These are phyloP conservation scores for Nematostella vectensis DNA, from an alignment of 92 coral and sea anemone genomes.

Conservation along the genomic window DNA sequence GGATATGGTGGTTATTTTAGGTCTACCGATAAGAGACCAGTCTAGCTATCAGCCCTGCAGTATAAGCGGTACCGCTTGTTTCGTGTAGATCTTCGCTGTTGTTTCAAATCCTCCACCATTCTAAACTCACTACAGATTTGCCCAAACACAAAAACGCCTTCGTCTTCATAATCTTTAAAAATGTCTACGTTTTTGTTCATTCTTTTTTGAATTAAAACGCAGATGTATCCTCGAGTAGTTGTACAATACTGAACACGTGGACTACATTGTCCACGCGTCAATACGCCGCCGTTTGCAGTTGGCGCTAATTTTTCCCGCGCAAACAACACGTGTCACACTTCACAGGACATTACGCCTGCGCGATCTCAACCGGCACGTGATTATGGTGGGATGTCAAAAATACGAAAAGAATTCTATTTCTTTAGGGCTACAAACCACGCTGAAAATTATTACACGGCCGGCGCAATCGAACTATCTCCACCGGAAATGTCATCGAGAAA, in stretches of 20 bases:
- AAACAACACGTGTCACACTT: constrained; percentile 56
- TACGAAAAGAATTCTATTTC: constrained; percentile 51
- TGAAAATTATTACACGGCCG: too few relatives aligned
- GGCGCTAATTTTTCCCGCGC: constrained; percentile 68
- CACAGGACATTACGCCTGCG: constrained; percentile 48
- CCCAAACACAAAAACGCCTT: not conserved
- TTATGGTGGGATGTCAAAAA: constrained; percentile 41
- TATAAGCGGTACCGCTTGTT: too few relatives aligned
- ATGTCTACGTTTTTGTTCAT: constrained; percentile 6
- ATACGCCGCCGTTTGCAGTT: constrained; percentile 37
- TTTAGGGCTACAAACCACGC: not conserved
- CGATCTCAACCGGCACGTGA: constrained; percentile 46
- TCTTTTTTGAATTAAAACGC: constrained; percentile 15
- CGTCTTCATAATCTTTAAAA: too few relatives aligned
- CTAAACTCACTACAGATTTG: constrained; percentile 2
- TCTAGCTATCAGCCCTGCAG: too few relatives aligned
- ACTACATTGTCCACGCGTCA: constrained; percentile 38
- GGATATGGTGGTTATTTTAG: not conserved
- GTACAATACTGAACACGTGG: constrained; percentile 57
- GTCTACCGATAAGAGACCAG: too few relatives aligned
- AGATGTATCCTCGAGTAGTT: constrained; percentile 40
- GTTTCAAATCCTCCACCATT: not conserved
- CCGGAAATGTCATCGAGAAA: constrained; percentile 54
- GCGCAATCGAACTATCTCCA: too few relatives aligned
- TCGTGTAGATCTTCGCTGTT: too few relatives aligned